Percentiles rank a stretch among this genome's conserved stretches.
phyloP scores from a whole-genome alignment of 2,888 invertebrate genomes.

The Diarsia mendica region DNA sequence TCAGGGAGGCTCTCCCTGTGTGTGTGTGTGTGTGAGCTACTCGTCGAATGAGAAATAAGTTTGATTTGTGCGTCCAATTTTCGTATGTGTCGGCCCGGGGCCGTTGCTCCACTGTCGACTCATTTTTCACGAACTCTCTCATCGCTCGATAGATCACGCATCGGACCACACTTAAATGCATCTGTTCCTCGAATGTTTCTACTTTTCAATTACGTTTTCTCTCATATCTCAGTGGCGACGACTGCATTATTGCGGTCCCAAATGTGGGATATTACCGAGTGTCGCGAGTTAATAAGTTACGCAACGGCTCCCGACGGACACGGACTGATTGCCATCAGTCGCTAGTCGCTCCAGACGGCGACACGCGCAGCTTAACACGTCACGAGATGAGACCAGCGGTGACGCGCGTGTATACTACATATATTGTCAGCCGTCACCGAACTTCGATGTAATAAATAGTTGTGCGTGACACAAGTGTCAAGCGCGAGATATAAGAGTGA shows the following conservation, averaged over 20 bases:
- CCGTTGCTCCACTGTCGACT: constrained; percentile 57
- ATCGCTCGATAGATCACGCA: constrained; percentile 77
- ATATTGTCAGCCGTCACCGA: background rate
- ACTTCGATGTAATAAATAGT: background rate
- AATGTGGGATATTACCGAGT: constrained; percentile 20
- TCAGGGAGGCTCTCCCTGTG: background rate
- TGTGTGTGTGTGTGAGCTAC: background rate
- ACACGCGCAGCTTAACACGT: constrained; percentile 5
- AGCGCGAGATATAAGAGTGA: background rate
- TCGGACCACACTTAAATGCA: constrained; percentile 76
- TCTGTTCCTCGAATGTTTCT: constrained; percentile 72
- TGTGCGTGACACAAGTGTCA: constrained; percentile 4
- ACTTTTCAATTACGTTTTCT: constrained; percentile 64
- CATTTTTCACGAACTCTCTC: constrained; percentile 65
- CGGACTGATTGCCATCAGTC: constrained; percentile 5
- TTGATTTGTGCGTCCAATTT: constrained; percentile 81
- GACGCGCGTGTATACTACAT: background rate
- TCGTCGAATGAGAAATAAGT: constrained; percentile 68
- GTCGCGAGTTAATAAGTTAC: constrained; percentile 37
- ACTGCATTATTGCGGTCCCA: constrained; percentile 23
- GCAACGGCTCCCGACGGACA: constrained; percentile 20
- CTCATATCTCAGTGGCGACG: constrained; percentile 57
- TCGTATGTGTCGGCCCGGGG: constrained; percentile 58
- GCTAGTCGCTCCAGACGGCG: constrained; percentile 2
- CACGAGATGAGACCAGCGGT: constrained; percentile 7